Conservation (phyloP, 2,888 invertebrate genomes). For the Drosophila tripunctata region DNA sequence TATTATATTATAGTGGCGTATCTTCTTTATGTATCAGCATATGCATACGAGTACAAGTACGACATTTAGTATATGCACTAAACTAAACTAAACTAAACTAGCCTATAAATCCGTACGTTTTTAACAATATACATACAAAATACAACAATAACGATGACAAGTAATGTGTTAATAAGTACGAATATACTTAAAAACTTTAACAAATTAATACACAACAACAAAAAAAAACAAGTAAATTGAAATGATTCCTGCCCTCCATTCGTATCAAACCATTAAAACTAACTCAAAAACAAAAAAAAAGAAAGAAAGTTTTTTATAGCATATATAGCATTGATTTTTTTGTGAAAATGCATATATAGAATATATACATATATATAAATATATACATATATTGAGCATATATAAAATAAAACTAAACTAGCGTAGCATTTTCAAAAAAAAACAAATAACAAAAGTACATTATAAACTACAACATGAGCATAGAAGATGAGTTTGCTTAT, state of each 20-base stretch:
- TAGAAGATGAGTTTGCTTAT: slow-evolving; percentile 41
- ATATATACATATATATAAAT: slow-evolving; percentile 28
- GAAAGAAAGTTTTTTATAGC: slow-evolving; percentile 65
- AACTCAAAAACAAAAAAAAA: slow-evolving; percentile 50
- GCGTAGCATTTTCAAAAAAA: slow-evolving; percentile 56
- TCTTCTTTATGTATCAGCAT: slow-evolving; percentile 41
- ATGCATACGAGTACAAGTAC: slow-evolving; percentile 35
- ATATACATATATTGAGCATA: slow-evolving; percentile 33
- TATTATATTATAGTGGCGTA: slow-evolving; percentile 46
- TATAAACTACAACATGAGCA: slow-evolving; percentile 23
- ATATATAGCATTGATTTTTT: slow-evolving; percentile 74
- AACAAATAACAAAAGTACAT: slow-evolving; percentile 22
- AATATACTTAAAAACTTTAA: slow-evolving; percentile 42
- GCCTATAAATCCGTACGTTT: slow-evolving; percentile 57
- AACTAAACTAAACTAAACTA: slow-evolving; percentile 18
- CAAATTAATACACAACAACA: slow-evolving; percentile 54
- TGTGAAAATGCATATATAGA: slow-evolving; percentile 62
- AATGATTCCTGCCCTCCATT: slow-evolving; percentile 83
- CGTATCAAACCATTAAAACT: slow-evolving; percentile 78
- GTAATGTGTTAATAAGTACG: slow-evolving; percentile 30
- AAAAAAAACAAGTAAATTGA: slow-evolving; percentile 80
- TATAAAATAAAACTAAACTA: slow-evolving; percentile 37
- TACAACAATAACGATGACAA: slow-evolving; percentile 40
- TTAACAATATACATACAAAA: slow-evolving; percentile 67
- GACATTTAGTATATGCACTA: slow-evolving; percentile 46